phyloP scores from a whole-genome alignment of 2,113 vertebrate genomes.

The Stigmatopora argus region DNA sequence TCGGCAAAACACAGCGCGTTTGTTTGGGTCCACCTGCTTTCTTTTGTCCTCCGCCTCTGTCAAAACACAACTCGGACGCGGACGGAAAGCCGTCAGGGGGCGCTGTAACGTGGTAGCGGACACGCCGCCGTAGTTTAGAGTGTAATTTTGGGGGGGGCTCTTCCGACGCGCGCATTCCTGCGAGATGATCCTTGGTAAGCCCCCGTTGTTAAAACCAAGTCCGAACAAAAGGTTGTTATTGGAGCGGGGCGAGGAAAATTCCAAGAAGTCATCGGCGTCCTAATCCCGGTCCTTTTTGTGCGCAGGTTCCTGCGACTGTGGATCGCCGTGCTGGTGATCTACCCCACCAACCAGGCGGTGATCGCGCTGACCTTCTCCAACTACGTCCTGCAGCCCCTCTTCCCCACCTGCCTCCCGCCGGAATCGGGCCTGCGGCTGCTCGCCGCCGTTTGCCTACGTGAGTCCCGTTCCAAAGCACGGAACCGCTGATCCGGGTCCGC shows the following conservation, averaged over 20 bases:
- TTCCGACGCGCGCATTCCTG: constrained; percentile 23
- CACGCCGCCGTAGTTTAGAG: neutral
- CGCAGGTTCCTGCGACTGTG: constrained; percentile 83
- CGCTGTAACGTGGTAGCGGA: neutral
- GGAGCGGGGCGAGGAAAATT: neutral
- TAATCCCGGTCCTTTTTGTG: neutral
- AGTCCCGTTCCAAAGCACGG: constrained; percentile 54
- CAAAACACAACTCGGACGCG: constrained; percentile 3
- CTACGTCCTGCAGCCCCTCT: constrained; percentile 87
- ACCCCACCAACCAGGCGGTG: constrained; percentile 90
- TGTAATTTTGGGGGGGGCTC: too few relatives aligned
- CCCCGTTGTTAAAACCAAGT: constrained; percentile 13
- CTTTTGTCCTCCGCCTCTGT: constrained; percentile 27
- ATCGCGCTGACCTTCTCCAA: constrained; percentile 91
- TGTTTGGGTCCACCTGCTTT: constrained; percentile 36
- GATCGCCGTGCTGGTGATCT: constrained; percentile 90
- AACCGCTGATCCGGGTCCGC: constrained; percentile 2
- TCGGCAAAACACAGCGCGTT: constrained; percentile 48
- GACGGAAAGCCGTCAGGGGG: constrained; percentile 12
- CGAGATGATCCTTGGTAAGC: constrained; percentile 43
- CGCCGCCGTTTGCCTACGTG: constrained; percentile 83
- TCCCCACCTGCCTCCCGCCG: constrained; percentile 83
- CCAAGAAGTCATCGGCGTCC: neutral
- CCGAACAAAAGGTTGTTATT: neutral
- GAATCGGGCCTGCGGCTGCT: constrained; percentile 81